Evolutionary conservation across 2,113 vertebrate species (phyloP).

Genomic region (Phaethornis superciliosus): DNA sequence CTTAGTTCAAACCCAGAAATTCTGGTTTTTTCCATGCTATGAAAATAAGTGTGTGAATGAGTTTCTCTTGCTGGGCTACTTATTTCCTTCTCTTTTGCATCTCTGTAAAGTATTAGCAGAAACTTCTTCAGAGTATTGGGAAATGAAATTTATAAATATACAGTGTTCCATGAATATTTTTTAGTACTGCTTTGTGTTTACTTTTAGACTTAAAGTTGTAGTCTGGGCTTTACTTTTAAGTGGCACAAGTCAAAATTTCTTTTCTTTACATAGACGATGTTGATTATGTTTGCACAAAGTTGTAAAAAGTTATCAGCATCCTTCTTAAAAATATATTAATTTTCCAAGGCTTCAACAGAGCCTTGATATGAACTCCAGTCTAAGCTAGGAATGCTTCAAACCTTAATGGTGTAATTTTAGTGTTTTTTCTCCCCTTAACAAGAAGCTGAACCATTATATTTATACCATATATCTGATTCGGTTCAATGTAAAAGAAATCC

Average conservation of each 20-base stretch:
- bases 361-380: background rate
- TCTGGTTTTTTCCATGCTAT: background rate
- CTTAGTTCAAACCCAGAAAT: background rate
- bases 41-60: background rate
- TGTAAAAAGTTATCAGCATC: background rate
- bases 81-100: background rate
- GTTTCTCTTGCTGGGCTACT: background rate
- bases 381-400: background rate
- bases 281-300: background rate
- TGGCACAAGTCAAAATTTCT: background rate
- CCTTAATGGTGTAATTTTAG: background rate
- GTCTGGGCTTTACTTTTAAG: background rate
- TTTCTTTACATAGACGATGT: background rate
- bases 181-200: background rate
- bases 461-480: accelerated
- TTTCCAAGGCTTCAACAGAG: background rate
- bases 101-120: background rate
- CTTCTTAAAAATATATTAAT: background rate
- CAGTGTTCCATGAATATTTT: background rate
- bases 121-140: background rate
- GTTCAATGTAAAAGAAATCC: background rate
- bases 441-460: background rate
- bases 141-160: background rate
- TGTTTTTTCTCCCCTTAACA: background rate
- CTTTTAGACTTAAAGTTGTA: background rate